Evolutionary conservation across 2,113 vertebrate species (phyloP), one percentile per base, ranked within the genome.

Genomic region (Camelus bactrianus): DNA sequence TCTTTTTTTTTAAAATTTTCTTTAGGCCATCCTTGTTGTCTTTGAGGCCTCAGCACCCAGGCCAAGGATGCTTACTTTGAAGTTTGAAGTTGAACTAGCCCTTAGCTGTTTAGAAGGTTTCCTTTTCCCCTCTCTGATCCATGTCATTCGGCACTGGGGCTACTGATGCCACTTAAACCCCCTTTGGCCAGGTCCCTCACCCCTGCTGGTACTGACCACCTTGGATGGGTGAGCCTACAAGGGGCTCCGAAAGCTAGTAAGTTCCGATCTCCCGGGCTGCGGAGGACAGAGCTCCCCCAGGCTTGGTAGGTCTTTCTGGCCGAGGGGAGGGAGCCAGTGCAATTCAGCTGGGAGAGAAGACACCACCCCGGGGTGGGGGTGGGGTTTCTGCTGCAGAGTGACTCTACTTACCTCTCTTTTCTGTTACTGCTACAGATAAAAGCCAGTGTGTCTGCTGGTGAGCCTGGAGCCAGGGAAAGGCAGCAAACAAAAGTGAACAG

Each of bases 401-500:
- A 54, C 30, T 19, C 38, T 24, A 30, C n/a, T 16, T 69, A 26
- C 24, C 24, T 38, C 13, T 58, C 22, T 67, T 26, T 91, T 58
- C 11, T 46, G 32, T 17, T 30, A 22, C 67, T 42, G 70, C 50
- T 58, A 9, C 8, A 50, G 77, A 79, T 7, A 14, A 94, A 93
- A 83, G 35, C 11, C 22, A 76, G 15, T 1, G 10, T 84, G 32
- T 91, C 48, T 30, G 22, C 38, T 54, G 22, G 19, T 16, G 83
- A 95, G 46, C 46, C 16, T 19, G n/a, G 28, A 56, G 81, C 84
- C 88, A 67, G 87, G 38, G 15, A 70, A 83, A 97, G 56, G 60
- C 87, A 67, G 50, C 35, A 35, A 70, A 75, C 38, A 28, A 82
- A 93, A 93, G 81, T 69, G 50, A 91, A 89, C 13, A 70, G 94